Percentiles rank a stretch among this genome's conserved stretches.
Conservation (phyloP, 2,113 vertebrate genomes). For the Corythaeola cristata region DNA sequence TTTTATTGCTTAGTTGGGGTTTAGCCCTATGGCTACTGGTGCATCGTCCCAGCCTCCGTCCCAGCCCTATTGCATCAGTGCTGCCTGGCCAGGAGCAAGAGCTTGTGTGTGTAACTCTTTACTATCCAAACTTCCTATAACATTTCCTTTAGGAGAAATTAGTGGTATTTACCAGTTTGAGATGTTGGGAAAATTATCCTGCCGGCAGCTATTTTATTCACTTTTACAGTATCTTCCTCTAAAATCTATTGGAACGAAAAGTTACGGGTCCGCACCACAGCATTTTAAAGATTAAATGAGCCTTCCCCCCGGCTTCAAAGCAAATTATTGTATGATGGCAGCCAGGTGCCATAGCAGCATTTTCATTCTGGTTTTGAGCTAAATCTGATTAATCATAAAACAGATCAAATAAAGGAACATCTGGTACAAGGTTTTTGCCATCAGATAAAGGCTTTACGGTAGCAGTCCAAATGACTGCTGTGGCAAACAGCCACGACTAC, state of each 20-base stretch:
- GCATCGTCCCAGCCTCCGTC: background rate
- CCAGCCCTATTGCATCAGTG: background rate
- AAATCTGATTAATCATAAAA: constrained; percentile 53
- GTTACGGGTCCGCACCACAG: background rate
- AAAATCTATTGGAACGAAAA: constrained; percentile 19
- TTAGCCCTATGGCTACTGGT: background rate
- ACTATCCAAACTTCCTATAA: background rate
- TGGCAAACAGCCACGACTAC: constrained; percentile 21
- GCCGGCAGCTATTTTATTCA: background rate
- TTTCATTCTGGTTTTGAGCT: constrained; percentile 49
- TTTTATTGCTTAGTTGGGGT: background rate
- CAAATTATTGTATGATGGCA: background rate
- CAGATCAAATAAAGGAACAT: constrained; percentile 43
- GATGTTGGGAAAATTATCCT: background rate
- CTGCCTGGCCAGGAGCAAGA: background rate
- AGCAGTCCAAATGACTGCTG: constrained; percentile 20
- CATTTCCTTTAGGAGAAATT: background rate
- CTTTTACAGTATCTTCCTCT: constrained; percentile 8
- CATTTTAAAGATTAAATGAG: constrained; percentile 9
- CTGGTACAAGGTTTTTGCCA: constrained; percentile 43
- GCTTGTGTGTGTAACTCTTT: background rate
- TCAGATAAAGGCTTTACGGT: constrained; percentile 15
- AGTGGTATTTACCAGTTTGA: background rate
- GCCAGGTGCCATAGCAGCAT: constrained; percentile 1
- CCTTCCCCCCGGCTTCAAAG: background rate